Conservation (phyloP, 2,113 vertebrate genomes). For the Alligator sinensis region DNA sequence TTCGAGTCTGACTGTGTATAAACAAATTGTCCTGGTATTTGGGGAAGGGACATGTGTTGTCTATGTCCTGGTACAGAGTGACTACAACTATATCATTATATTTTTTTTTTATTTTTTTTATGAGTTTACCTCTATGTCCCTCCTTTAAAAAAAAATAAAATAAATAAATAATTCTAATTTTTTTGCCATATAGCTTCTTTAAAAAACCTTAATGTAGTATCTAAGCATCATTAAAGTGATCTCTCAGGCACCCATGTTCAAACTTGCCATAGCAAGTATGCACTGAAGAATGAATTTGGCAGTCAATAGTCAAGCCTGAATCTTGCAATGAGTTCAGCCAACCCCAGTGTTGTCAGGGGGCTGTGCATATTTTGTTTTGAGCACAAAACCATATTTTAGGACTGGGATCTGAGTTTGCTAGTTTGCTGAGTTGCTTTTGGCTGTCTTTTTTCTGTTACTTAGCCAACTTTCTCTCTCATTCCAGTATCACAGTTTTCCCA, state of each 20-base stretch:
- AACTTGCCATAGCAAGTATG: neutral
- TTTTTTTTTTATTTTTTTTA: fast-evolving
- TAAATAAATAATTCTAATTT: neutral
- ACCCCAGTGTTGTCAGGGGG: neutral
- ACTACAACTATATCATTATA: neutral
- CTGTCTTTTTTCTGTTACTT: neutral
- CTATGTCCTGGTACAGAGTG: neutral
- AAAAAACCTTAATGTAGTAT: neutral
- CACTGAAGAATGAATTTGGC: neutral
- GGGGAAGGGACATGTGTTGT: neutral
- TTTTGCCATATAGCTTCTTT: neutral
- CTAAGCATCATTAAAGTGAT: neutral
- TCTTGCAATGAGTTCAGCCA: neutral
- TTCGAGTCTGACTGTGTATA: neutral
- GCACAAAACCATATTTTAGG: neutral
- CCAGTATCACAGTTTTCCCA: neutral
- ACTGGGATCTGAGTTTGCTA: neutral
- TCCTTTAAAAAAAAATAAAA: neutral
- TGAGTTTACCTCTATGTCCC: neutral
- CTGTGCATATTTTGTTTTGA: neutral
- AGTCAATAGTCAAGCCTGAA: neutral
- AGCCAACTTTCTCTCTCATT: neutral
- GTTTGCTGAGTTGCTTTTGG: too few species aligned
- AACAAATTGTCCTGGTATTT: neutral
- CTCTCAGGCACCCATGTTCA: neutral